Evolutionary conservation across 2,888 invertebrate species (phyloP).

Genomic region (Ochropleura leucogaster): DNA sequence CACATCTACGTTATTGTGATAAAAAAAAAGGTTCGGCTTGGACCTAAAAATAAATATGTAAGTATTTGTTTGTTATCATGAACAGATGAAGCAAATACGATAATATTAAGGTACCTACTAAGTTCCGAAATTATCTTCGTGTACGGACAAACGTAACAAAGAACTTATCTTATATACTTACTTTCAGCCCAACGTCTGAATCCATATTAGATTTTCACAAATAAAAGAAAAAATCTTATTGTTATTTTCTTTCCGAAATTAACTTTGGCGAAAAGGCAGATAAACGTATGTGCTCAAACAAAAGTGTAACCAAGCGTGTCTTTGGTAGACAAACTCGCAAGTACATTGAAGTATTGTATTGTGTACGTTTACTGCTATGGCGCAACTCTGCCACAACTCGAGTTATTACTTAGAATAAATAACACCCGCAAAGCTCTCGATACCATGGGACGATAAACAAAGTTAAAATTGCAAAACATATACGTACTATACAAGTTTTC

Average conservation of each 20-base stretch:
- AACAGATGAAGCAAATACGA: conserved; percentile 36
- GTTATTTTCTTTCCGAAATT: conserved; percentile 55
- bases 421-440: conserved; percentile 50
- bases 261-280: conserved; percentile 54
- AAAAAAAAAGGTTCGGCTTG: conserved; percentile 19
- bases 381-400: conserved; percentile 58
- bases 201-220: conserved; percentile 48
- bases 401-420: conserved; percentile 61
- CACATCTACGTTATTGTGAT: not conserved
- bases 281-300: conserved; percentile 51
- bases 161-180: conserved; percentile 38
- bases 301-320: conserved; percentile 59
- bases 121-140: conserved; percentile 38
- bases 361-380: conserved; percentile 45
- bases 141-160: conserved; percentile 41
- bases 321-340: conserved; percentile 53
- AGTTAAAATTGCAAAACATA: conserved; percentile 38
- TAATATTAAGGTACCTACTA: conserved; percentile 18
- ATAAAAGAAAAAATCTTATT: conserved; percentile 43
- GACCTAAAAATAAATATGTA: conserved; percentile 9
- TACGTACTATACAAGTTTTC: conserved; percentile 12
- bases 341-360: conserved; percentile 51
- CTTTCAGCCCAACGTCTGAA: conserved; percentile 33
- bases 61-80: conserved; percentile 20
- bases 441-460: conserved; percentile 47